Evolutionary conservation across 64 coral and sea anemone species (phyloP).

Genomic region (Orbicella faveolata): DNA sequence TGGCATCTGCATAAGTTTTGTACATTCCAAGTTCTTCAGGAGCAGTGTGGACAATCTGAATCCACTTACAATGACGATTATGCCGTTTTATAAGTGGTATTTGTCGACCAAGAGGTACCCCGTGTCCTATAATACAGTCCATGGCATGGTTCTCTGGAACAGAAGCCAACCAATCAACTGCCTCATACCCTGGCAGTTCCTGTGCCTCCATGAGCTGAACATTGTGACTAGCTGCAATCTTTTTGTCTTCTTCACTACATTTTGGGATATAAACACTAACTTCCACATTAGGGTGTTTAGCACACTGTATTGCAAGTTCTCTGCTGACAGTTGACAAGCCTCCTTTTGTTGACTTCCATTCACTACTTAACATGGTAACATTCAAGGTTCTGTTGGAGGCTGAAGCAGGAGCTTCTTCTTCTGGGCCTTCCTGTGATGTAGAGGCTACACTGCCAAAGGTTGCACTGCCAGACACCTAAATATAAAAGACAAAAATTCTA

Average conservation of each 20-base stretch:
- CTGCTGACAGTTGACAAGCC: slow-evolving; percentile 1
- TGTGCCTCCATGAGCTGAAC: neutral
- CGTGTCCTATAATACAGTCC: neutral
- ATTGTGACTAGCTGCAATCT: neutral
- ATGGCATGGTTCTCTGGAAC: neutral
- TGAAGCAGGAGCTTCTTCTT: neutral
- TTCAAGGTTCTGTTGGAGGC: neutral
- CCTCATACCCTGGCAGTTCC: neutral
- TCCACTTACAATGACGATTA: neutral
- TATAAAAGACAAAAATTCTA: neutral
- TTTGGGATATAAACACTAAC: neutral
- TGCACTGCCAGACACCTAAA: neutral
- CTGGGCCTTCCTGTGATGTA: slow-evolving; percentile 1
- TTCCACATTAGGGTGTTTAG: neutral
- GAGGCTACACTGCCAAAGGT: neutral
- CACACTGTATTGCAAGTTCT: neutral
- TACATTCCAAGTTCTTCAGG: slow-evolving; percentile 28
- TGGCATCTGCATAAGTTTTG: neutral
- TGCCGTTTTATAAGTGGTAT: neutral
- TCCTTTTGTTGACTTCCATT: slow-evolving; percentile 8
- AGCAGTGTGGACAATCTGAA: neutral
- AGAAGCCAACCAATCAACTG: neutral
- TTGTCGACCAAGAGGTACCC: neutral
- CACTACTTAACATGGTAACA: neutral
- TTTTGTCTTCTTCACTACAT: neutral